Base-by-base conservation (phyloP, 2,888 invertebrate genomes). In the Amblyjoppa fuscipennis region DNA sequence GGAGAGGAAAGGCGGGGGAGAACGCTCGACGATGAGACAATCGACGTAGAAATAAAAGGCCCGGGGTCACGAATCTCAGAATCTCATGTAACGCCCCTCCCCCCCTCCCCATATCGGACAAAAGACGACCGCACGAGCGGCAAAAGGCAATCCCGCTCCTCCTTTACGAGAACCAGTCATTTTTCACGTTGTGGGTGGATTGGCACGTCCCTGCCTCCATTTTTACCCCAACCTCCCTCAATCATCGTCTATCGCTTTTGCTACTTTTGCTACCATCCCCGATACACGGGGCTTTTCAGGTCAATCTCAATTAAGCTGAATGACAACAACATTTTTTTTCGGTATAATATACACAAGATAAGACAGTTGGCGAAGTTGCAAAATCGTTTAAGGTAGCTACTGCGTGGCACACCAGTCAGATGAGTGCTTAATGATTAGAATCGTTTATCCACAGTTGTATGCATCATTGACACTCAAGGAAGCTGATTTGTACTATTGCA, bases 21-120 rank as follows among this genome's bases (percentile, higher is more conserved):
- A 31, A 82, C 7, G 38, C 1, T 51, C 28, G 75, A 64, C 38
- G 51, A 70, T 34, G 51, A 70, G 56, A 70, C 80, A 71, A 84
- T 84, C 75, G 61, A 75, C 64, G 75, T 76, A 70, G 53, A 71
- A 80, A 80, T 75, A 75, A 81, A 84, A 80, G 75, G 75, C 64
- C 31, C 28, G 45, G 64, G 75, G 64, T 80, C 79, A 79, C 79
- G 71, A 80, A 75, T 76, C 79, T 75, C 56, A 64, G 70, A 80
- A 84, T 83, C 74, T 79, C 69, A 53, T 53, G 61, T 75, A 75
- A 64, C 69, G 66, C 74, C 79, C 51, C 25, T 25, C 56, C 56
- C 56, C 56, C 56, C 20, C 7, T n/a, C 16, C 20, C 74, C n/a
- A 34, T 74, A 75, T 83, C 83, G 70, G 64, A 28, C 51, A 38